phyloP scores from a whole-genome alignment of 2,888 invertebrate genomes.

The Ochropleura plecta region DNA sequence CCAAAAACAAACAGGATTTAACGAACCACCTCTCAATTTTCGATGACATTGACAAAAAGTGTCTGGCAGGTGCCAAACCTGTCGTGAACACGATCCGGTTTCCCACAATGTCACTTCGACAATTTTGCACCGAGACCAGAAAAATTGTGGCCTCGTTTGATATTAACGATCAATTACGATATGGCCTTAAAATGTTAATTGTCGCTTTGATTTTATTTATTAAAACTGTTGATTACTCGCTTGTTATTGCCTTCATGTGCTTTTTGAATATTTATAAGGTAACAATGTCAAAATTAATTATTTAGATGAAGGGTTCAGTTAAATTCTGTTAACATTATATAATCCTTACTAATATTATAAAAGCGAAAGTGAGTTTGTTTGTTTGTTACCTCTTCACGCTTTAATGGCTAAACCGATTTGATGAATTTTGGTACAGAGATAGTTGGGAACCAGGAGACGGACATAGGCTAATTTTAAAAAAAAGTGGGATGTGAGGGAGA shows the following conservation, averaged over 20 bases:
- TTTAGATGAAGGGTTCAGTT: conserved; percentile 16
- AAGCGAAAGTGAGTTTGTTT: too few species aligned
- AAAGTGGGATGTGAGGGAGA: too few species aligned
- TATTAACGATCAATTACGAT: conserved; percentile 16
- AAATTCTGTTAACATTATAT: not conserved
- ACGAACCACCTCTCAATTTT: conserved; percentile 16
- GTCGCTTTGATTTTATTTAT: conserved; percentile 21
- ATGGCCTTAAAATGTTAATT: conserved; percentile 1
- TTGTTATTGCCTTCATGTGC: conserved; percentile 20
- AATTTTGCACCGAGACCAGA: not conserved
- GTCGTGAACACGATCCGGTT: conserved; percentile 31
- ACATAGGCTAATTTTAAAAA: too few species aligned
- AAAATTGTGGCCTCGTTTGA: not conserved
- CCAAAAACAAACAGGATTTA: conserved; percentile 10
- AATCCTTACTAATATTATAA: too few species aligned
- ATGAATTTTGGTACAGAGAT: too few species aligned
- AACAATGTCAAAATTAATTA: conserved; percentile 17
- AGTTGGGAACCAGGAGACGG: too few species aligned
- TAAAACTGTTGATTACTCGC: conserved; percentile 22
- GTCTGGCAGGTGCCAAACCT: conserved; percentile 29
- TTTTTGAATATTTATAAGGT: conserved; percentile 30
- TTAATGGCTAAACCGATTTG: too few species aligned
- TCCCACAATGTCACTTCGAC: conserved; percentile 19
- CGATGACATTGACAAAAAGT: conserved; percentile 40
- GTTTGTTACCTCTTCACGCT: too few species aligned